phyloP scores from a whole-genome alignment of 1,140 invertebrate species.

The Epicauta chinensis region DNA sequence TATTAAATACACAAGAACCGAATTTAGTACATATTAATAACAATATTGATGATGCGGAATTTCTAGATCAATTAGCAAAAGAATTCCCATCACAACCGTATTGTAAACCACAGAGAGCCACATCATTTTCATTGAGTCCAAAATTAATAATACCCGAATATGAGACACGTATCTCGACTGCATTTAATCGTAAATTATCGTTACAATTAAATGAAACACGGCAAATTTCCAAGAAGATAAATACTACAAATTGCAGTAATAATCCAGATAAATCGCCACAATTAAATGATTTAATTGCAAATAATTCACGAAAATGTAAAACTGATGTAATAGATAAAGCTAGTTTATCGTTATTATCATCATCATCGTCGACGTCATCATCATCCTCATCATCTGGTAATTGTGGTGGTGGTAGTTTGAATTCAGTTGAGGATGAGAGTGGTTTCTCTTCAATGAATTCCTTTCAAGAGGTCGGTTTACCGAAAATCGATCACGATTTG shows the following conservation, averaged over 20 bases:
- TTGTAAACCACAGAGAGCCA: slow-evolving; percentile 25
- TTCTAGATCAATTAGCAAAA: slow-evolving; percentile 34
- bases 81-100: slow-evolving; percentile 32
- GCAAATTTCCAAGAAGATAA: background rate
- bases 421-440: slow-evolving; percentile 66
- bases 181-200: slow-evolving; percentile 36
- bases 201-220: slow-evolving; percentile 29
- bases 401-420: slow-evolving; percentile 46
- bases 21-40: slow-evolving; percentile 45
- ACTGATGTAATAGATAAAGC: background rate
- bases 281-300: background rate
- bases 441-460: slow-evolving; percentile 77
- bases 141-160: slow-evolving; percentile 33
- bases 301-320: background rate
- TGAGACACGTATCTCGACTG: slow-evolving; percentile 25
- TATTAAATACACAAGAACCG: slow-evolving; percentile 57
- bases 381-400: slow-evolving; percentile 45
- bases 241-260: too few relatives aligned
- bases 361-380: background rate
- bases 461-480: slow-evolving; percentile 69
- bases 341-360: background rate
- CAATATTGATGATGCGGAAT: slow-evolving; percentile 29
- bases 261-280: too few relatives aligned
- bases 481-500: slow-evolving; percentile 35
- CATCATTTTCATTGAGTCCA: slow-evolving; percentile 34